A percentile compares a stretch with the other conserved stretches of the same genome.
Evolutionary conservation across 2,113 vertebrate genomes (phyloP).

Genomic region (Petrocephalus zakoni): DNA sequence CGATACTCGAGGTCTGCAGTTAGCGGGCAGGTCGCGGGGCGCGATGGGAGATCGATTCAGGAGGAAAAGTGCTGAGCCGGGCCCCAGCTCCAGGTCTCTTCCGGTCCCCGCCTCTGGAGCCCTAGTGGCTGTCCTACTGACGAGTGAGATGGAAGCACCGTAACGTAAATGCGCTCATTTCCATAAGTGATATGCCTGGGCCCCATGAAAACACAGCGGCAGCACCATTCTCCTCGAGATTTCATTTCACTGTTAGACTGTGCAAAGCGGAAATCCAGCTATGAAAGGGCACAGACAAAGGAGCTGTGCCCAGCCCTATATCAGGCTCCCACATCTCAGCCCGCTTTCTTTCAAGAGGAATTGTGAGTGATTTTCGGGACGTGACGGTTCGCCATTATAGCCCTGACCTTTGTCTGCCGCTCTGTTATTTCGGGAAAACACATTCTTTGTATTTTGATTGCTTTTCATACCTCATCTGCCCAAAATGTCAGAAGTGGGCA

Average conservation of each 20-base stretch:
- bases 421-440: constrained; percentile 27
- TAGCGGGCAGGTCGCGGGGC: not conserved
- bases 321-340: constrained; percentile 10
- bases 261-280: not conserved
- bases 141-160: not conserved
- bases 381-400: constrained; percentile 13
- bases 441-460: constrained; percentile 33
- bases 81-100: not conserved
- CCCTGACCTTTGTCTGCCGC: constrained; percentile 33
- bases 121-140: not conserved
- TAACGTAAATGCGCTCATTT: not conserved
- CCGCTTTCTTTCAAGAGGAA: constrained; percentile 5
- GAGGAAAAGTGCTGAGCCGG: not conserved
- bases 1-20: not conserved
- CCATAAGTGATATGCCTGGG: not conserved
- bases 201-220: not conserved
- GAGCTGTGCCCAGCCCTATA: constrained; percentile 16
- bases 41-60: not conserved
- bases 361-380: constrained; percentile 23
- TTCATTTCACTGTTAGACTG: not conserved
- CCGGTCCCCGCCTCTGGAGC: not conserved
- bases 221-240: not conserved
- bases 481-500: constrained; percentile 35
- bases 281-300: not conserved
- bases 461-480: constrained; percentile 21